Base-by-base conservation (phyloP, 1,140 invertebrate genomes). In the Telenomus remus region DNA sequence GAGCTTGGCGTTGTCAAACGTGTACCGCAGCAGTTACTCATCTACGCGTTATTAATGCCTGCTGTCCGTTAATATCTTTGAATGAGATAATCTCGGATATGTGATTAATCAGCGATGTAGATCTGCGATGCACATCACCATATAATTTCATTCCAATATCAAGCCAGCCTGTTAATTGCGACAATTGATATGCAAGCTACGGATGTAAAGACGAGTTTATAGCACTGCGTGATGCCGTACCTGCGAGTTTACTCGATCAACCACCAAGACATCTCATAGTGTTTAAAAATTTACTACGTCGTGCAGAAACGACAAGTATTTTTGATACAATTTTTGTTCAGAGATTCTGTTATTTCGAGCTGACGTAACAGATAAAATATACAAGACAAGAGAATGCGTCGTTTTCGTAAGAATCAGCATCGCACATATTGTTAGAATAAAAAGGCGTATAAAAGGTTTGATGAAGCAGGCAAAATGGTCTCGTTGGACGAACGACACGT, bases 161-260 rank as follows among this genome's bases (percentile, higher is more conserved):
- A 79, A 76, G 72, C 77, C 69, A 79, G 69, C 69, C 68, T 59
- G 76, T 75, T 79, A 79, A 79, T 79, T 79, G 71, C 72, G 64
- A 79, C 65, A 74, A 59, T 72, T 79, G 69, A 79, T 76, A 76
- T 68, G 73, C 70, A 60, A 27, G 55, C 14, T 46, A 27, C 42
- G 35, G 59, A 63, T 63, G n/a, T 57, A 68, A 71, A 76, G 66
- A 71, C 9, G n/a, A 34, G 51, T 12, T 14, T 48, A 13, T 19
- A n/a, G n/a, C n/a, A n/a, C n/a, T n/a, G n/a, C n/a, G n/a, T n/a
- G n/a, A n/a, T n/a, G n/a, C n/a, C n/a, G n/a, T n/a, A n/a, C n/a
- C n/a, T n/a, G n/a, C n/a, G n/a, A n/a, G n/a, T n/a, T n/a, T n/a
- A n/a, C n/a, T n/a, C n/a, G n/a, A n/a, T n/a, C n/a, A n/a, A n/a